These are phyloP conservation scores for Psococerastis gibbosa DNA, from an alignment of 2,888 invertebrate genomes.

Conservation along the genomic window DNA sequence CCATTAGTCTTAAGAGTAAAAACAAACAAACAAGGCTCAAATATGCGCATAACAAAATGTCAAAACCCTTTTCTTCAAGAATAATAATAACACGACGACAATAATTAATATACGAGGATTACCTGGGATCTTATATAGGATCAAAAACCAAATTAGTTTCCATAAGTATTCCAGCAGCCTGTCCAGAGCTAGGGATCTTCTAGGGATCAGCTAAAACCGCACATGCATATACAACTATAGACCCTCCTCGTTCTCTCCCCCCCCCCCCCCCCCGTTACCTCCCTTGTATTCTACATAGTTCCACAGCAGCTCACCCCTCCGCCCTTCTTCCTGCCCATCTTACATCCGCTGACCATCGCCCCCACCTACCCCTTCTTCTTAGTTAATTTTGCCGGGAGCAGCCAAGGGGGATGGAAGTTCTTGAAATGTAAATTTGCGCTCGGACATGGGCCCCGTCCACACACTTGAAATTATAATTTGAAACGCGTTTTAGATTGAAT, in stretches of 20 bases:
- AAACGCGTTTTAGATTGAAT: constrained; percentile 10
- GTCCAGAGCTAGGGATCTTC: not conserved
- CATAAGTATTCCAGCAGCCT: not conserved
- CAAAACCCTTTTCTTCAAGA: no score
- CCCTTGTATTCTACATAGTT: not conserved
- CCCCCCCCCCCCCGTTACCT: no score
- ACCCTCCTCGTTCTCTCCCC: not conserved
- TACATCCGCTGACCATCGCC: not conserved
- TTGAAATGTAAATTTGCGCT: constrained; percentile 10
- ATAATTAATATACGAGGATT: constrained; percentile 10
- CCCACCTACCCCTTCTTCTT: not conserved
- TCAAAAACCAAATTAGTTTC: constrained; percentile 10
- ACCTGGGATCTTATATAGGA: constrained; percentile 8
- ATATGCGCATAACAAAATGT: no score
- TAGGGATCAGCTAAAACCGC: constrained; percentile 1
- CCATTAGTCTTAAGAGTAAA: not conserved
- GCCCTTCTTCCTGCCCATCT: not conserved
- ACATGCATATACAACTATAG: constrained; percentile 8
- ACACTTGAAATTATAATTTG: constrained; percentile 11
- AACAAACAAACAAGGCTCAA: not conserved
- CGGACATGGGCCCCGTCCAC: constrained; percentile 8
- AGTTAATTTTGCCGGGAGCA: not conserved
- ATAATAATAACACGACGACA: no score
- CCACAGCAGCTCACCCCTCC: not conserved
- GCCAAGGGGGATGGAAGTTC: constrained; percentile 5